Percentiles rank a stretch among this genome's conserved stretches.
Evolutionary conservation across 92 coral and sea anemone genomes (phyloP).

Genomic region (Chrysogorgia sp.): DNA sequence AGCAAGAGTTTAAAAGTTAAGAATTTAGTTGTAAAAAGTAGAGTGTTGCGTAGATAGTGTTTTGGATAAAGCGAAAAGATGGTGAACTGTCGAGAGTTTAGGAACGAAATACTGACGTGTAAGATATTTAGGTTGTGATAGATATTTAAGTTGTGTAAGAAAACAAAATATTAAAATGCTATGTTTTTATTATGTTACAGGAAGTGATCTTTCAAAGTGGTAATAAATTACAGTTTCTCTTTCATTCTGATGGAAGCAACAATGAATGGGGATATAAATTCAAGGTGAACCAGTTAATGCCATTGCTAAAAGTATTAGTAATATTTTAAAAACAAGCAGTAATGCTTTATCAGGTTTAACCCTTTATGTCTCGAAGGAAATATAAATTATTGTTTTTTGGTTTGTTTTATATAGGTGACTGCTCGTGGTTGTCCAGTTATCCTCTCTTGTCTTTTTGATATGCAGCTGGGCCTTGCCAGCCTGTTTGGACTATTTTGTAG

Average conservation of each 20-base stretch:
- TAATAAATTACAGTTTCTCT: conserved; percentile 80
- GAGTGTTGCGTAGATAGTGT: no score
- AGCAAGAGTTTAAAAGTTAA: no score
- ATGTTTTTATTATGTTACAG: conserved; percentile 48
- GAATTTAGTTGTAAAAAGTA: no score
- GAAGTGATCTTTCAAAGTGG: conserved; percentile 83
- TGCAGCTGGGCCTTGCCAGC: conserved; percentile 98
- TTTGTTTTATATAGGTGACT: conserved; percentile 68
- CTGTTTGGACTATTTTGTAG: conserved; percentile 93
- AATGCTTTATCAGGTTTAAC: no score
- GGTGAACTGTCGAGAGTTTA: no score
- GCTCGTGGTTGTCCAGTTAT: conserved; percentile 98
- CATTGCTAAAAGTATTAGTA: background rate
- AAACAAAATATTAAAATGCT: background rate
- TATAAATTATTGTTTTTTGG: no score
- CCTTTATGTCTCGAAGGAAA: background rate
- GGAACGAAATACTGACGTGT: no score
- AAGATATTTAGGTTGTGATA: no score
- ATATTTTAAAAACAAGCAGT: no score
- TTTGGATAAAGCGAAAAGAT: no score
- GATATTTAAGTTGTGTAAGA: background rate
- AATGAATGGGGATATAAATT: conserved; percentile 99
- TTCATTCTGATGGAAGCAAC: conserved; percentile 98
- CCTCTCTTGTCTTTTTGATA: conserved; percentile 92
- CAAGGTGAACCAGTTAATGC: conserved; percentile 70